Base-by-base conservation (phyloP, 1,140 invertebrate genomes). In the Zaprionus ornatus region DNA sequence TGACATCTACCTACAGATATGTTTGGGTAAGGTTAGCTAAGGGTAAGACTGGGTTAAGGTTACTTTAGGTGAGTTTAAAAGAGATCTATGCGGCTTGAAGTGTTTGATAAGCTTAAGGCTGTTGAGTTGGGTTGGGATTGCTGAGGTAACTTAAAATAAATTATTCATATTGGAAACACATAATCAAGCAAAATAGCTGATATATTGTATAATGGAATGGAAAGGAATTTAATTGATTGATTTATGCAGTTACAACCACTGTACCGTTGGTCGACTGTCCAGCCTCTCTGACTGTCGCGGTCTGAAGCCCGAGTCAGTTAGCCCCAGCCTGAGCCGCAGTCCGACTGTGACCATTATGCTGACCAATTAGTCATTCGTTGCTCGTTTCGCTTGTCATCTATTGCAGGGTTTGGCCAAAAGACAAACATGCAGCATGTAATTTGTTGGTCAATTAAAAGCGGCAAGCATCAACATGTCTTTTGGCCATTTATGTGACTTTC, bases 371-470 rank as follows among this genome's bases (percentile, higher is more conserved):
- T 87, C 83, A 86, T 87, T 87, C 80, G 80, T 56, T 77, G 71
- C 80, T 88, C 69, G 80, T 83, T 74, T 88, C 68, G 75, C 83
- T 83, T 83, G 84, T 88, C 84, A 88, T 88, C 83, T 82, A 79
- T 83, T 71, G 63, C 67, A 80, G 77, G 80, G 80, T 76, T 82
- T 77, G 83, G 84, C 84, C 77, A 62, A 75, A 70, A 75, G 79
- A 74, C 78, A 79, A 80, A 72, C 82, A 80, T 80, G 82, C 79
- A 81, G 78, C 66, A 72, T 87, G 80, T 87, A 83, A 87, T 88
- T 87, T 87, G 83, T 87, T 88, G 87, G 84, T 88, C 85, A 88
- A 88, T 88, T 88, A 90, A 90, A 90, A 85, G 78, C 72, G 78
- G 84, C 73, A 80, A 83, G 72, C 78, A 79, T 61, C 84, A 79